These are phyloP conservation scores for Acheta domesticus DNA, from an alignment of 2,888 invertebrate species.

Conservation along the genomic window DNA sequence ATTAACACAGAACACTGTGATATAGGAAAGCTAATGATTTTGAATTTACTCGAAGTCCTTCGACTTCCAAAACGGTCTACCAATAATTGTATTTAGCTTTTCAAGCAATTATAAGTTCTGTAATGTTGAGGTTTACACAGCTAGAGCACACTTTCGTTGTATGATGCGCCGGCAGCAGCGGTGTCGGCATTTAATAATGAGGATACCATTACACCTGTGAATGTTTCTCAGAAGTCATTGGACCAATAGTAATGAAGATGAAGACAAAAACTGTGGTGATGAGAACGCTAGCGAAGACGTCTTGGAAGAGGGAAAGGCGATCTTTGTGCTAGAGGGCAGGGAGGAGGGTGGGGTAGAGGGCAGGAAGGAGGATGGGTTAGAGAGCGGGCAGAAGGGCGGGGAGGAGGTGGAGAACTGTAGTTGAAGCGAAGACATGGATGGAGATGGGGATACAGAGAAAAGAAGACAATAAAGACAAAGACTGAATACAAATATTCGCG, in stretches of 20 bases:
- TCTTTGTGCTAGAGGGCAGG: neutral
- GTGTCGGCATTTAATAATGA: too few relatives aligned
- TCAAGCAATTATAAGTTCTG: too few relatives aligned
- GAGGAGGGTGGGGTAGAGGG: neutral
- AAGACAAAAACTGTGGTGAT: neutral
- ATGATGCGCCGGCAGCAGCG: too few relatives aligned
- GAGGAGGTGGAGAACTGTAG: neutral
- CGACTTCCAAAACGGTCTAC: too few relatives aligned
- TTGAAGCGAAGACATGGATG: neutral
- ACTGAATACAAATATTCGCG: neutral
- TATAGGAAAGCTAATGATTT: too few relatives aligned
- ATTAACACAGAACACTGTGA: too few relatives aligned
- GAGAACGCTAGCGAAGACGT: neutral
- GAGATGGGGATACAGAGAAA: neutral
- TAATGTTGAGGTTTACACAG: too few relatives aligned
- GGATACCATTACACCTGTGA: too few relatives aligned
- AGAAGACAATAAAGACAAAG: neutral
- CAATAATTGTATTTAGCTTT: too few relatives aligned
- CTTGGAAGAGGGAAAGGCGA: neutral
- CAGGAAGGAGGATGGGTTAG: neutral
- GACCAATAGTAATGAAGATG: neutral
- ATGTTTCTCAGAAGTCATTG: too few relatives aligned
- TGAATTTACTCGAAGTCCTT: too few relatives aligned
- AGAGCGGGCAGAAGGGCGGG: neutral
- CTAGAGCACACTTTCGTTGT: too few relatives aligned